phyloP scores from a whole-genome alignment of 2,888 invertebrate species.

The Parasteatoda lunata region DNA sequence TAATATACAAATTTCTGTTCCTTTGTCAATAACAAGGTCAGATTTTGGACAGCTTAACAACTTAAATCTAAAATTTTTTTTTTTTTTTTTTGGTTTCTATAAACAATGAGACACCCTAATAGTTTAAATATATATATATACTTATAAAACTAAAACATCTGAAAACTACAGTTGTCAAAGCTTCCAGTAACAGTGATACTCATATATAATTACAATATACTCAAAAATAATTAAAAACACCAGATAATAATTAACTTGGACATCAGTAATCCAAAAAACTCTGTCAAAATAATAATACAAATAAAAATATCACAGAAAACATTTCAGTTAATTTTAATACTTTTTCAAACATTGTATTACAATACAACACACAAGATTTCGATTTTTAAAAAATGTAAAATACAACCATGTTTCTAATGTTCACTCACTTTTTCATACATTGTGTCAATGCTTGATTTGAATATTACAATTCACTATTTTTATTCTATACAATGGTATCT shows the following conservation, averaged over 20 bases:
- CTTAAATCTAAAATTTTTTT: slow-evolving; percentile 60
- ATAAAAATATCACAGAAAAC: slow-evolving; percentile 65
- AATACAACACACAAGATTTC: slow-evolving; percentile 39
- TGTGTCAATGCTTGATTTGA: background rate
- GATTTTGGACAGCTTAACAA: slow-evolving; percentile 66
- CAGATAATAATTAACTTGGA: slow-evolving; percentile 56
- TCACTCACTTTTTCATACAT: background rate
- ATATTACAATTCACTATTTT: background rate
- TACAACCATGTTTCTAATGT: slow-evolving; percentile 32
- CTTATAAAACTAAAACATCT: slow-evolving; percentile 66
- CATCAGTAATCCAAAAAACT: slow-evolving; percentile 53
- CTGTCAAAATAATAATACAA: slow-evolving; percentile 56
- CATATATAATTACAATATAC: slow-evolving; percentile 59
- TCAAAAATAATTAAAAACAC: slow-evolving; percentile 54
- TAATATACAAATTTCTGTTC: slow-evolving; percentile 66
- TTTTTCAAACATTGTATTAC: slow-evolving; percentile 34
- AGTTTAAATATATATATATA: slow-evolving; percentile 54
- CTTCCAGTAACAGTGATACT: slow-evolving; percentile 60
- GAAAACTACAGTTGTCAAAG: slow-evolving; percentile 62
- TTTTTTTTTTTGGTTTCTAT: slow-evolving; percentile 56
- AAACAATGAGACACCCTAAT: slow-evolving; percentile 62
- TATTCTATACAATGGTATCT: background rate
- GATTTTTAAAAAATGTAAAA: slow-evolving; percentile 46
- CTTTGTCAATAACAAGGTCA: slow-evolving; percentile 68
- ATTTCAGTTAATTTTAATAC: slow-evolving; percentile 58